Conservation (phyloP, 1,140 invertebrate genomes). For the Drosophila insularis region DNA sequence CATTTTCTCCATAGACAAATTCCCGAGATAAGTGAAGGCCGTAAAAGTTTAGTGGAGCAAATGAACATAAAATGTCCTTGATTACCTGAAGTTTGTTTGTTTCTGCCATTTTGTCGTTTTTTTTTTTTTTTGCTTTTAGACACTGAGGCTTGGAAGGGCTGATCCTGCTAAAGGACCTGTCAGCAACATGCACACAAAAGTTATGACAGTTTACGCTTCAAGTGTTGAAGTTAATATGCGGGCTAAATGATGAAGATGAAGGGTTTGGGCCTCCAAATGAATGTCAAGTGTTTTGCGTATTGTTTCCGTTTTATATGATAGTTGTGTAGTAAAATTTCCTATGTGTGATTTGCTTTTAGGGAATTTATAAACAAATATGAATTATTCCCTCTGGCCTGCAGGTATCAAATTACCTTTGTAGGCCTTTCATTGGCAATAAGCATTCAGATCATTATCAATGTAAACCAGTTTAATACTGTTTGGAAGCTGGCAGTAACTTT, state of each 20-base stretch:
- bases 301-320: neutral
- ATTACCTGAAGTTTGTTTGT: conserved; percentile 57
- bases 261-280: conserved; percentile 5
- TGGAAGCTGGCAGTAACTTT: neutral
- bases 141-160: conserved; percentile 10
- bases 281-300: conserved; percentile 15
- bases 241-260: neutral
- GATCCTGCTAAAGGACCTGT: conserved; percentile 46
- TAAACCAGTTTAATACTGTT: neutral
- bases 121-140: conserved; percentile 7
- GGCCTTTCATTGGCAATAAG: neutral
- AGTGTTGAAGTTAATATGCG: conserved; percentile 38
- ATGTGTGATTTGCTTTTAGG: neutral
- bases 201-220: conserved; percentile 46
- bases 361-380: neutral
- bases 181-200: conserved; percentile 63
- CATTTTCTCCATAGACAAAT: conserved; percentile 52
- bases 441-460: neutral
- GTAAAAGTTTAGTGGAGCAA: conserved; percentile 74
- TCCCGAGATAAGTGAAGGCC: conserved; percentile 56
- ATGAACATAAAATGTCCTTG: conserved; percentile 71
- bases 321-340: neutral
- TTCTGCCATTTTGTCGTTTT: conserved; percentile 21
- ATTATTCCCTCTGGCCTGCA: neutral
- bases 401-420: neutral